Evolutionary conservation across 2,797 vertebrate species (phyloP).

Genomic region (Lophotriccus pileatus): DNA sequence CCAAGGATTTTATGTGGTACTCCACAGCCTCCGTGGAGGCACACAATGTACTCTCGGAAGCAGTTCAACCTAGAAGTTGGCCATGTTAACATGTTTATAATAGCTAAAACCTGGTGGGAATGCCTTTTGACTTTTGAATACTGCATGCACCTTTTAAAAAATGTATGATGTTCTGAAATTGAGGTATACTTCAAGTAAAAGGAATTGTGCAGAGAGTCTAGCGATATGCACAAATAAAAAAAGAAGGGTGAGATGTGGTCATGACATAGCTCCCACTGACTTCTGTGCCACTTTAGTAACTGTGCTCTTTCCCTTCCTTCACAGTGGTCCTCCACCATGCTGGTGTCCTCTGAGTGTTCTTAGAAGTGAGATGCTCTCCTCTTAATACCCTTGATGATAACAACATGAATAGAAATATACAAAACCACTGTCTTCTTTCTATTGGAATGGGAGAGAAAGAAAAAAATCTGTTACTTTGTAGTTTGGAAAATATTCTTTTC

Average conservation of each 20-base stretch:
- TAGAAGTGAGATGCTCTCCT: neutral
- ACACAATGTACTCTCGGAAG: conserved; percentile 40
- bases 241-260: neutral
- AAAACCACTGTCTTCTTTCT: neutral
- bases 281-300: neutral
- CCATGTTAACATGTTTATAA: neutral
- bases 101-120: conserved; percentile 1
- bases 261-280: neutral
- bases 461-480: neutral
- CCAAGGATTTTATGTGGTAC: conserved; percentile 46
- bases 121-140: neutral
- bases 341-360: neutral
- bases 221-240: accelerated
- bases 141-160: conserved; percentile 1
- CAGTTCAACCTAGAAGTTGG: neutral
- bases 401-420: neutral
- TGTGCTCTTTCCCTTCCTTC: neutral
- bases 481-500: neutral
- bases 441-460: neutral
- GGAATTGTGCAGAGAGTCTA: accelerated
- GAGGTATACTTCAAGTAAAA: neutral
- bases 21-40: conserved; percentile 26
- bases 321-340: neutral
- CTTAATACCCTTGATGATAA: neutral
- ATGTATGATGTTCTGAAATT: neutral